Conservation (phyloP, 2,797 vertebrate species). For the Lagocephalus sceleratus region DNA sequence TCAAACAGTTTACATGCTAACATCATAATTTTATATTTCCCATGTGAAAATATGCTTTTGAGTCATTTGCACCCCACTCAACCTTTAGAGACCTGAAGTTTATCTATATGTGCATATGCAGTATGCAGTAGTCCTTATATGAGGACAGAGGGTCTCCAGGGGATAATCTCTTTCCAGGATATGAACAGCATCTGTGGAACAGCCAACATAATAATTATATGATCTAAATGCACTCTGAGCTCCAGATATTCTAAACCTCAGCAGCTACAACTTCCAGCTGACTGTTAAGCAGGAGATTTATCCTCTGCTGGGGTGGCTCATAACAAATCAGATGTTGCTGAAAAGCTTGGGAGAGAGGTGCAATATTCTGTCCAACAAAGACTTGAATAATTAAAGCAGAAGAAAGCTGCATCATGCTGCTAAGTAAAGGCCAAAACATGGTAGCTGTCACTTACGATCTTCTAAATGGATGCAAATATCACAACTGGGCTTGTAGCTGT, state of each 20-base stretch:
- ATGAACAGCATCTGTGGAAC: constrained; percentile 18
- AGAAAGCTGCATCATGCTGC: constrained; percentile 38
- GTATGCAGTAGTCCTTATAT: too few relatives aligned
- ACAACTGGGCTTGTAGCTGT: constrained; percentile 47
- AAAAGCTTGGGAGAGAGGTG: constrained; percentile 60
- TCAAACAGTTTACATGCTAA: constrained; percentile 10
- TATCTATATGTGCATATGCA: too few relatives aligned
- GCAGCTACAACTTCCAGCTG: constrained; percentile 21
- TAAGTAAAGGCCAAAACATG: constrained; percentile 64
- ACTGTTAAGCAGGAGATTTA: constrained; percentile 38
- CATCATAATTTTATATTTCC: constrained; percentile 7
- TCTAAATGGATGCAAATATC: constrained; percentile 65
- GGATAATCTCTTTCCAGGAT: constrained; percentile 15
- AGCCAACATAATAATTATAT: constrained; percentile 11
- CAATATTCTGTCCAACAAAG: constrained; percentile 61
- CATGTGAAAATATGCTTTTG: constrained; percentile 8
- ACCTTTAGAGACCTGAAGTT: too few relatives aligned
- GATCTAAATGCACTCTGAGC: constrained; percentile 18
- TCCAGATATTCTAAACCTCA: constrained; percentile 26
- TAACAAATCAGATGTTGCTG: constrained; percentile 55
- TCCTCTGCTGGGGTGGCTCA: constrained; percentile 28
- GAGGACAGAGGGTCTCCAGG: too few relatives aligned
- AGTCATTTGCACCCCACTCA: constrained; percentile 4
- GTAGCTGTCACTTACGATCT: constrained; percentile 67
- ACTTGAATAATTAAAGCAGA: constrained; percentile 60